phyloP scores from a whole-genome alignment of 2,888 invertebrate genomes.

The Eucera pruinosa region DNA sequence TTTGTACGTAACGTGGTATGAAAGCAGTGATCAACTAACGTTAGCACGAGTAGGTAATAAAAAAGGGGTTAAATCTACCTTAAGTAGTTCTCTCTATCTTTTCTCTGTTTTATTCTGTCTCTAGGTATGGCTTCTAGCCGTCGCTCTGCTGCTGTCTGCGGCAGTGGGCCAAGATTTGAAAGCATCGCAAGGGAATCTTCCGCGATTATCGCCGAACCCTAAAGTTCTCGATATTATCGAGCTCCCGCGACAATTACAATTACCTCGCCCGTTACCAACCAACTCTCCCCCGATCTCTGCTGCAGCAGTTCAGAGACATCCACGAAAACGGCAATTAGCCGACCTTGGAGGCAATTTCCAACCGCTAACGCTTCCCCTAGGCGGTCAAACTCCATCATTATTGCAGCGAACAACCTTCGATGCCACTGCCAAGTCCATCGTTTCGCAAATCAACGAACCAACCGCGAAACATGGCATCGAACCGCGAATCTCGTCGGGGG shows the following conservation, averaged over 20 bases:
- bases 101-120: conserved; percentile 1
- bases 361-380: conserved; percentile 35
- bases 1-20: too few species aligned
- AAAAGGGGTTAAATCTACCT: too few species aligned
- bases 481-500: conserved; percentile 31
- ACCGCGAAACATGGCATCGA: conserved; percentile 42
- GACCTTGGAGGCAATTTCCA: conserved; percentile 64
- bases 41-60: too few species aligned
- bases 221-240: conserved; percentile 55
- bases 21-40: too few species aligned
- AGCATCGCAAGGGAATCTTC: conserved; percentile 62
- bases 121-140: conserved; percentile 74
- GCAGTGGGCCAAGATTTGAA: conserved; percentile 72
- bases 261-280: conserved; percentile 53
- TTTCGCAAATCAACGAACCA: conserved; percentile 44
- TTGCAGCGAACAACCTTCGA: conserved; percentile 38
- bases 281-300: conserved; percentile 35
- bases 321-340: conserved; percentile 74
- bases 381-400: conserved; percentile 27
- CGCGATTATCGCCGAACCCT: conserved; percentile 47
- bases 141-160: conserved; percentile 70
- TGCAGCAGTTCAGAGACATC: conserved; percentile 60
- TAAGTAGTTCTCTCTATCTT: neutral
- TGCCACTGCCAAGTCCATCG: conserved; percentile 36
- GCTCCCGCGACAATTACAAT: conserved; percentile 63